phyloP scores from a whole-genome alignment of 2,888 invertebrate genomes.

The Lepidocyrtoides sp. region DNA sequence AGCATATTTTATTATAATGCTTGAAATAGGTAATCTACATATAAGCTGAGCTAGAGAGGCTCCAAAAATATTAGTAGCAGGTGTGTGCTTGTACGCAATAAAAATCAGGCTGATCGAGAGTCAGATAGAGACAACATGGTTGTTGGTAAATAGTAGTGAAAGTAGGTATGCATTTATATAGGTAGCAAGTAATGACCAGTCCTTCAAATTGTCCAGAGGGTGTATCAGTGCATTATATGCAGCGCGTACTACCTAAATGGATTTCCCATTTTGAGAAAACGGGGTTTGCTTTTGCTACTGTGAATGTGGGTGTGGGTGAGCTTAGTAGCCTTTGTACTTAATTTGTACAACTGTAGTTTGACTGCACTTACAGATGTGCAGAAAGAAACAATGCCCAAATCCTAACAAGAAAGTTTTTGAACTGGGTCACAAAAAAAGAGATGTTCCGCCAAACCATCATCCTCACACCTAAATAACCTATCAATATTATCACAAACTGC shows the following conservation, averaged over 20 bases:
- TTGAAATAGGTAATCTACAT: too few relatives aligned
- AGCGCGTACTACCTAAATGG: constrained; percentile 10
- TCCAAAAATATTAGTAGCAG: constrained; percentile 1
- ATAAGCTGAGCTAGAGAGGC: background rate
- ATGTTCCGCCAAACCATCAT: background rate
- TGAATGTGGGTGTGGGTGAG: background rate
- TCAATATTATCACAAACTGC: background rate
- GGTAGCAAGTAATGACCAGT: background rate
- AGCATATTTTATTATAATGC: too few relatives aligned
- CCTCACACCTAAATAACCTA: background rate
- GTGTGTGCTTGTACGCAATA: constrained; percentile 18
- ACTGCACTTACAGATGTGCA: background rate
- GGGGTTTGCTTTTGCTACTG: constrained; percentile 10
- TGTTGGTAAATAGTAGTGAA: constrained; percentile 28
- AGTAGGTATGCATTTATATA: background rate
- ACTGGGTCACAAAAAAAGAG: constrained; percentile 6
- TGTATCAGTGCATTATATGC: constrained; percentile 12
- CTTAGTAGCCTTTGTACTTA: background rate
- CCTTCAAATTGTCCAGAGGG: background rate
- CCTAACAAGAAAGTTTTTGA: constrained; percentile 1
- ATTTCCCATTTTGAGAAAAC: constrained; percentile 22
- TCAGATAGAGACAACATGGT: constrained; percentile 29
- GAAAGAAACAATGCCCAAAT: background rate
- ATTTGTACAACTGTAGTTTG: background rate
- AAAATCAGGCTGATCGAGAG: constrained; percentile 38